phyloP scores from a whole-genome alignment of 2,113 vertebrate species.

The Osmerus mordax region DNA sequence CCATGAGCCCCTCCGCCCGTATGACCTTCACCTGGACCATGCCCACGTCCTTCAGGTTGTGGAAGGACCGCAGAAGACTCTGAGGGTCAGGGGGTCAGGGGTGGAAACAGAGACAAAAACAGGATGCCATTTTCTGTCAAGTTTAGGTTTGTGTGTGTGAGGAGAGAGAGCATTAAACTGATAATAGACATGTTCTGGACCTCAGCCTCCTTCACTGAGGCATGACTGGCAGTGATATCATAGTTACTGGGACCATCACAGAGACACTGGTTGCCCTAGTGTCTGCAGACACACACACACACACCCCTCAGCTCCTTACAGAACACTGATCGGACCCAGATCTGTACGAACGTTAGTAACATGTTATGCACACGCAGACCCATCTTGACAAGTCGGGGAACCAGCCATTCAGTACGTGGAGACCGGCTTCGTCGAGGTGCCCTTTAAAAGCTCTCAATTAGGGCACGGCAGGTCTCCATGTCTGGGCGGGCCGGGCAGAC shows the following conservation, averaged over 20 bases:
- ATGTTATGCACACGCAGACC: neutral
- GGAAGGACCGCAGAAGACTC: constrained; percentile 83
- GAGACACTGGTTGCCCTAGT: neutral
- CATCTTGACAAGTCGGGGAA: neutral
- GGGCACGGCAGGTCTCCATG: neutral
- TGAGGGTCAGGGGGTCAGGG: constrained; percentile 59
- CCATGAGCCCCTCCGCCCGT: constrained; percentile 95
- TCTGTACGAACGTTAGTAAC: neutral
- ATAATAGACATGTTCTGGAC: constrained; percentile 34
- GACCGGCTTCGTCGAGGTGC: neutral
- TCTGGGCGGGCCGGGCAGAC: neutral
- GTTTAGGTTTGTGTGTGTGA: neutral
- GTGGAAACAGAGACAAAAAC: constrained; percentile 7
- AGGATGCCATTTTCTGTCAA: neutral
- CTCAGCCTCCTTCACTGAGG: constrained; percentile 27
- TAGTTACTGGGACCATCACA: neutral
- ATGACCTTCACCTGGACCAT: constrained; percentile 98
- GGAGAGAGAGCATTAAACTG: constrained; percentile 10
- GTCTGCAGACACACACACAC: neutral
- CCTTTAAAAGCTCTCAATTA: neutral
- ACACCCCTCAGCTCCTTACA: neutral
- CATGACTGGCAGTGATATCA: constrained; percentile 34
- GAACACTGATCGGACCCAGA: neutral
- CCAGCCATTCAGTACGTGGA: neutral
- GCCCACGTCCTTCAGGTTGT: constrained; percentile 92